phyloP scores from a whole-genome alignment of 53 echinoderm and acorn worm genomes.

The Mesocentrotus franciscanus region DNA sequence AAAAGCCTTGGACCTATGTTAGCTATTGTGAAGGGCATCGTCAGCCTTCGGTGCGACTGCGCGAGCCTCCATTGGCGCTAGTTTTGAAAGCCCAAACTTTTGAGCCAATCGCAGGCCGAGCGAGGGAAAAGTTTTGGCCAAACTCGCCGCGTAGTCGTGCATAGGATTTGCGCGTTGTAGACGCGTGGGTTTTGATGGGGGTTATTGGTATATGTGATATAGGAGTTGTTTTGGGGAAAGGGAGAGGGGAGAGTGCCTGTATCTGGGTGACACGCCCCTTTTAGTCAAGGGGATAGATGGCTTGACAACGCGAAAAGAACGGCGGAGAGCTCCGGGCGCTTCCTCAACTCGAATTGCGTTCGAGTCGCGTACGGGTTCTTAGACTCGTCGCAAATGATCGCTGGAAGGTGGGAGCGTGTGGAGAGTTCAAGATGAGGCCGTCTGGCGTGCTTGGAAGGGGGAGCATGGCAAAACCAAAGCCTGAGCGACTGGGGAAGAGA shows the following conservation, averaged over 20 bases:
- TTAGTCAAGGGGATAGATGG: constrained; percentile 40
- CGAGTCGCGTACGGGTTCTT: constrained; percentile 56
- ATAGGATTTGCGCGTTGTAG: constrained; percentile 47
- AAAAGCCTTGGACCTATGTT: constrained; percentile 64
- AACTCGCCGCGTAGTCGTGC: constrained; percentile 52
- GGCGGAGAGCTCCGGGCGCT: constrained; percentile 66
- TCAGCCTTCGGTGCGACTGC: constrained; percentile 46
- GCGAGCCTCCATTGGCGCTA: constrained; percentile 58
- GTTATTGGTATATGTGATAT: not conserved
- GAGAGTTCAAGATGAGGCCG: constrained; percentile 55
- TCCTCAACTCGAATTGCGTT: constrained; percentile 62
- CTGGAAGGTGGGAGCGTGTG: constrained; percentile 62
- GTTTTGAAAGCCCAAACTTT: constrained; percentile 64
- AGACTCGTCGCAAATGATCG: constrained; percentile 53
- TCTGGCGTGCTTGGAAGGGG: constrained; percentile 48
- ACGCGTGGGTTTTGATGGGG: not conserved
- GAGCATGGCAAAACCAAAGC: constrained; percentile 10
- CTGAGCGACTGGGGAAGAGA: constrained; percentile 33
- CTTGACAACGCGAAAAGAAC: constrained; percentile 51
- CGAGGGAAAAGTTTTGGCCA: constrained; percentile 30
- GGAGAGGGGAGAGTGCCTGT: not conserved
- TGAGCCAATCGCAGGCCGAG: constrained; percentile 59
- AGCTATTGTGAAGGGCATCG: constrained; percentile 56
- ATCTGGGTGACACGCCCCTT: constrained; percentile 58
- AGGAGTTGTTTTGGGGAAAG: constrained; percentile 13